Evolutionary conservation across 2,113 vertebrate genomes (phyloP), one percentile per base, ranked within the genome.

Genomic region (Ariopsis seemanni): DNA sequence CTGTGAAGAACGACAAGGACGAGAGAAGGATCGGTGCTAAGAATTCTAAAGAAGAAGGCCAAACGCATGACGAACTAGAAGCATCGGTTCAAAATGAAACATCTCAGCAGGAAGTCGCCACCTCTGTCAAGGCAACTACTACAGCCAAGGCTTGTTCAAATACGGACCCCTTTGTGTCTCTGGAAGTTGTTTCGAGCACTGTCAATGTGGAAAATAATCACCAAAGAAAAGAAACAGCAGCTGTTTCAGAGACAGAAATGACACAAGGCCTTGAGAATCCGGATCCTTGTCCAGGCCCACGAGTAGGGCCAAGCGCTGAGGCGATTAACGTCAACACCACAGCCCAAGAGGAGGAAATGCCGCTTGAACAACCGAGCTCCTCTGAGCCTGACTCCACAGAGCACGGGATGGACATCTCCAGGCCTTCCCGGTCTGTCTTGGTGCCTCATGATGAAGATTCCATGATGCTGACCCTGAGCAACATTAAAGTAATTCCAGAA

Each of bases 391-490:
- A 92, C 74, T 89, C 71, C 60, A 91, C 84, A 67, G 85, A 88
- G 63, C 79, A 85, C 1, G 86, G 89, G 9, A 90, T 86, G 7
- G 84, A 67, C 5, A 82, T 67, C 9, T 10, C 42, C 0, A 87
- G 92, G 85, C 88, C 91, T 34, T 92, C 91, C 34, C 90, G 87
- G 71, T 93, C 93, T 0, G 17, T 89, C 80, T 87, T 92, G 0
- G 34, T 93, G 14, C 30, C 89, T 57, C 92, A 96, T n/a, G 98
- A 99, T 90, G 97, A 99, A 57, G 97, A 97, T 91, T 99, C 98
- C 15, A 97, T 98, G 95, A 95, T 98, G 92, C 95, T 95, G 88
- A 97, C 97, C 60, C 92, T 99, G 83, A 97, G 95, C 91, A 95
- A 94, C 53, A 91, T 99, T 89, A 97, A 95, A 88, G 95, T 91